Evolutionary conservation across 2,888 invertebrate species (phyloP).

Genomic region (Meiosimyza decipiens): DNA sequence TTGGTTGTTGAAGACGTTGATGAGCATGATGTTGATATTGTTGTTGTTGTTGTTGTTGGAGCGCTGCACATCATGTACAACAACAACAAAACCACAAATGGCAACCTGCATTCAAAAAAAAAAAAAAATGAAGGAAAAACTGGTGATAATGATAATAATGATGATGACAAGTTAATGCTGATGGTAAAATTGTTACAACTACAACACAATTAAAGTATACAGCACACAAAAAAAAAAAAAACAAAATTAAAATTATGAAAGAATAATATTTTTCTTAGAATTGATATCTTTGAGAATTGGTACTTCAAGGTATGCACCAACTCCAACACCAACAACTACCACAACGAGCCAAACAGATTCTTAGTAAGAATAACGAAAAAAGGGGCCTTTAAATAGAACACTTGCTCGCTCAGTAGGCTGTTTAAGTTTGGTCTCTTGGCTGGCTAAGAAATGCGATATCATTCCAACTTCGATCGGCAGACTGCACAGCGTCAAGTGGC

Average conservation of each 20-base stretch:
- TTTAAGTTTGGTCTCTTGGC: background rate
- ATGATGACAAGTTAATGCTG: conserved; percentile 31
- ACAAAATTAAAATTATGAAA: conserved; percentile 58
- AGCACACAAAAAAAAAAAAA: background rate
- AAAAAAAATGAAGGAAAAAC: background rate
- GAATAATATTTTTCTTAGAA: conserved; percentile 63
- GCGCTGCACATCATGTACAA: background rate
- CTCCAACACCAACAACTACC: background rate
- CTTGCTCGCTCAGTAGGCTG: background rate
- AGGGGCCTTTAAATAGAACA: conserved; percentile 17
- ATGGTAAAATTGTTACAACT: conserved; percentile 19
- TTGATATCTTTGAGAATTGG: conserved; percentile 65
- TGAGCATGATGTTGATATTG: conserved; percentile 11
- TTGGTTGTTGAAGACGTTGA: conserved; percentile 4
- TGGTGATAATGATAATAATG: conserved; percentile 11
- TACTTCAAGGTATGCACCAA: conserved; percentile 50
- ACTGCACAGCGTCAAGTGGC: conserved; percentile 46
- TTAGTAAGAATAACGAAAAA: background rate
- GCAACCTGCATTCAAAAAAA: background rate
- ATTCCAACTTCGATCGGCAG: conserved; percentile 35
- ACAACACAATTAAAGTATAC: background rate
- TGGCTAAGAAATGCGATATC: conserved; percentile 35
- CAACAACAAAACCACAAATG: background rate
- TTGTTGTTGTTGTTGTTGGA: background rate
- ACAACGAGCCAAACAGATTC: conserved; percentile 8